Evolutionary conservation across 2,797 vertebrate species (phyloP), one percentile per base, ranked within the genome.

Genomic region (Sebastes hubbsi): DNA sequence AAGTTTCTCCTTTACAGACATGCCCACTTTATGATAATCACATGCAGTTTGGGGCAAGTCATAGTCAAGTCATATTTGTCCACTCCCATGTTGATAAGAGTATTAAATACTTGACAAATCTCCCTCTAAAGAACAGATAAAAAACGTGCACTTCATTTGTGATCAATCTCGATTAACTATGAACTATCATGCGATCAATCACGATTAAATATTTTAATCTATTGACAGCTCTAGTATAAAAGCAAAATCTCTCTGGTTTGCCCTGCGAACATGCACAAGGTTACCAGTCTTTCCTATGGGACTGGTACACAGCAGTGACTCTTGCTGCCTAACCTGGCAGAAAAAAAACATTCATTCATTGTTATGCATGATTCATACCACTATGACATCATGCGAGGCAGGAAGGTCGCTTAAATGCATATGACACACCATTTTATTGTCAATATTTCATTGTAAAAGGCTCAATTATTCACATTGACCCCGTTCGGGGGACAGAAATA

Each of bases 371-470:
- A 95, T 92, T 93, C 62, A 94, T 86, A 52, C 49, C 61, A 12
- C 49, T 12, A 70, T 89, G 90, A 88, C 87, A 90, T 89, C 92
- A 85, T 9, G 4, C 36, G 66, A 86, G 70, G 81, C 71, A 69
- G 59, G 54, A 63, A 64, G 76, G 81, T 56, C 84, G 80, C 86
- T 88, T 85, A 86, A 85, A 91, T 84, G 87, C 82, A 84, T 80
- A 86, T 71, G 90, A 78, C 77, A 80, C 80, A 82, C 32, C 78
- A 81, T 78, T 87, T 81, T 79, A 86, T 52, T 88, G 84, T 93
- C 90, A 93, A 94, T 92, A 91, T 94, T 94, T 93, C 32, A 93
- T 94, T 82, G 72, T 87, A 73, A 84, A 89, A 66, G 56, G 64
- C 83, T 93, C 76, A 90, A 90, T 91, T 91, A 92, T 94, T 93